phyloP scores from a whole-genome alignment of 1,140 invertebrate species.

The Aleiodes sp. region DNA sequence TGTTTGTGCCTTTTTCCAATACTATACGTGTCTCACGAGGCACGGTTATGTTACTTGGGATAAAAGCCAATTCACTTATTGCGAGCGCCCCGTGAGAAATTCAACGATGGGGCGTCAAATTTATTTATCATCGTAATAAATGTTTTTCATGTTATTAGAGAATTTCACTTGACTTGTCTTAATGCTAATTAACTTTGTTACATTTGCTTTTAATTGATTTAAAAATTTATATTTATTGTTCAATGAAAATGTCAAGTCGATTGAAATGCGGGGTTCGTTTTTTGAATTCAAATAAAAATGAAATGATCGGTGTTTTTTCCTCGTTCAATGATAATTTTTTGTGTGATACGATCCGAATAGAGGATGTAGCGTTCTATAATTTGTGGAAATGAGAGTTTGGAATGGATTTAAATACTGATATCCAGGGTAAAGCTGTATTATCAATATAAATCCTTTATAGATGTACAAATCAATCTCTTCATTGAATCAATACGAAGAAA shows the following conservation, averaged over 20 bases:
- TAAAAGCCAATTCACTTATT: conserved; percentile 12
- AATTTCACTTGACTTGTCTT: not conserved
- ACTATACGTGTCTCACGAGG: conserved; percentile 20
- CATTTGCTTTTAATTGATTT: no score
- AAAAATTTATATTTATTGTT: no score
- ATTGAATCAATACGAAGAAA: conserved; percentile 7
- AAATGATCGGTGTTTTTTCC: no score
- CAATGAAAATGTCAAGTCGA: no score
- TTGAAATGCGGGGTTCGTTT: no score
- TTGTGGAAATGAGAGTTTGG: conserved; percentile 21
- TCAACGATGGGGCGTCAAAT: conserved; percentile 1
- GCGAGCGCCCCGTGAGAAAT: conserved; percentile 16
- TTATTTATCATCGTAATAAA: conserved; percentile 18
- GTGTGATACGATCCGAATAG: conserved; percentile 20
- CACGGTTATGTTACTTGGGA: not conserved
- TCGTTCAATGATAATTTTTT: not conserved
- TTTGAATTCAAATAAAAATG: no score
- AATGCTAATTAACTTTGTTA: not conserved
- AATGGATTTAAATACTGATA: conserved; percentile 47
- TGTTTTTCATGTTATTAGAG: not conserved
- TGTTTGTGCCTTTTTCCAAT: not conserved
- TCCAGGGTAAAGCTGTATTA: conserved; percentile 37
- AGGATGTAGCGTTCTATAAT: not conserved
- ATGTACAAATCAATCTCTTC: conserved; percentile 11
- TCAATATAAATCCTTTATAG: conserved; percentile 1